Evolutionary conservation across 2,888 invertebrate genomes (phyloP).

Genomic region (Tenthredo distinguenda): DNA sequence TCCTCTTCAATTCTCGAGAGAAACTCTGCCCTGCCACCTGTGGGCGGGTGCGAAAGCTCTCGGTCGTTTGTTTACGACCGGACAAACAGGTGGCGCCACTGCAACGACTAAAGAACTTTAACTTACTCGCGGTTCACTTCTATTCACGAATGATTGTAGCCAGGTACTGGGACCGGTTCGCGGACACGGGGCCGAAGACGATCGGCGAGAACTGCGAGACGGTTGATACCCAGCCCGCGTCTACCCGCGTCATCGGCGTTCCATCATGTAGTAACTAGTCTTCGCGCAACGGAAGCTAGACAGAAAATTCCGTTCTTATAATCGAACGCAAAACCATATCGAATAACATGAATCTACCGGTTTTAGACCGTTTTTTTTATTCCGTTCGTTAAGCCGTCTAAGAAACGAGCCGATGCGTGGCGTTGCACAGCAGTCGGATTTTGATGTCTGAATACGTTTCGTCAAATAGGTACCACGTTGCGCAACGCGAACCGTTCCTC

Average conservation of each 20-base stretch:
- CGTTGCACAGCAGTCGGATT: constrained; percentile 6
- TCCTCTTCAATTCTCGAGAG: not conserved
- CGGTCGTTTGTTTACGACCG: not conserved
- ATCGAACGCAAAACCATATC: not conserved
- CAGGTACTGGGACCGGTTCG: not conserved
- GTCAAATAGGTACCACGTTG: constrained; percentile 16
- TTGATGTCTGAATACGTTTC: not conserved
- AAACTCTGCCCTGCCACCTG: constrained; percentile 30
- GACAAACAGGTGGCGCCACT: constrained; percentile 41
- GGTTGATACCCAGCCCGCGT: not conserved
- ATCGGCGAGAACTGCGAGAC: not conserved
- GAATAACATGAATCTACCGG: not conserved
- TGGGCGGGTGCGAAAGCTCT: not conserved
- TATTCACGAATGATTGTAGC: not conserved
- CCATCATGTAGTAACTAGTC: not conserved
- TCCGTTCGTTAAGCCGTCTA: not conserved
- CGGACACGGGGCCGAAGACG: not conserved
- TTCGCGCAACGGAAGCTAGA: not conserved
- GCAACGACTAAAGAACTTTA: not conserved
- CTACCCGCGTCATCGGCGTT: constrained; percentile 14
- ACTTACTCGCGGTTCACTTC: not conserved
- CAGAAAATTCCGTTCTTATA: not conserved
- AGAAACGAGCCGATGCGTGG: not conserved
- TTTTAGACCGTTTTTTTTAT: not conserved
- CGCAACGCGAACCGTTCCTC: constrained; percentile 26